These are phyloP conservation scores for Caenorhabditis japonica DNA, from an alignment of 2,888 invertebrate genomes.

Conservation along the genomic window DNA sequence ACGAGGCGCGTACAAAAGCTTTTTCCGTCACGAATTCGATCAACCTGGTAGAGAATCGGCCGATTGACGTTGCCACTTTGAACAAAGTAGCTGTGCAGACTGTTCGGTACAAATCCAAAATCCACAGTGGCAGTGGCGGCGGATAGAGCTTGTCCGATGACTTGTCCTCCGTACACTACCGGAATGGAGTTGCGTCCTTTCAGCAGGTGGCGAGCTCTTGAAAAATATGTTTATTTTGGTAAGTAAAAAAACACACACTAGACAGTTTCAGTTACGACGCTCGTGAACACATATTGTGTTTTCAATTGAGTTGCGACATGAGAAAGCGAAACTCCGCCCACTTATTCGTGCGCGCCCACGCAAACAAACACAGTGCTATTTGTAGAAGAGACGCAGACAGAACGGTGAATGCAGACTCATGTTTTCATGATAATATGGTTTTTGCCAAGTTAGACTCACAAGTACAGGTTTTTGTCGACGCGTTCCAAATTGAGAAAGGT, in stretches of 20 bases:
- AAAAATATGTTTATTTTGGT: conserved; percentile 15
- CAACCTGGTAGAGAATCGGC: conserved; percentile 79
- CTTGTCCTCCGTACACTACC: conserved; percentile 78
- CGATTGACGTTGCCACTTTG: conserved; percentile 72
- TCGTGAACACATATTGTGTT: no score
- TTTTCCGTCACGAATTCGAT: conserved; percentile 78
- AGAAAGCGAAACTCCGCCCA: no score
- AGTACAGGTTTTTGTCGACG: conserved; percentile 67
- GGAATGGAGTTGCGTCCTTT: conserved; percentile 68
- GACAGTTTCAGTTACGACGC: not conserved
- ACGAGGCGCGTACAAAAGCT: conserved; percentile 78
- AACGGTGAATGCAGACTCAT: not conserved
- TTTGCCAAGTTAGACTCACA: conserved; percentile 52
- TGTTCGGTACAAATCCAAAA: conserved; percentile 77
- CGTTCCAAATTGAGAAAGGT: conserved; percentile 68
- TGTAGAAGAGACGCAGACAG: no score
- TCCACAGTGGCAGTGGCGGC: conserved; percentile 78
- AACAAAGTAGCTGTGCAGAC: conserved; percentile 79
- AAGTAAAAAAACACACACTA: not conserved
- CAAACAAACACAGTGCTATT: no score
- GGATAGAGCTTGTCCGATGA: conserved; percentile 76
- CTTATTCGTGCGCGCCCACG: no score
- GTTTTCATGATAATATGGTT: not conserved
- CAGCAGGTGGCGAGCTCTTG: conserved; percentile 68
- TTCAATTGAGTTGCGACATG: no score